A percentile compares a stretch with the other conserved stretches of the same genome.
Conservation (phyloP, 2,888 invertebrate species). For the Nasonia oneida region DNA sequence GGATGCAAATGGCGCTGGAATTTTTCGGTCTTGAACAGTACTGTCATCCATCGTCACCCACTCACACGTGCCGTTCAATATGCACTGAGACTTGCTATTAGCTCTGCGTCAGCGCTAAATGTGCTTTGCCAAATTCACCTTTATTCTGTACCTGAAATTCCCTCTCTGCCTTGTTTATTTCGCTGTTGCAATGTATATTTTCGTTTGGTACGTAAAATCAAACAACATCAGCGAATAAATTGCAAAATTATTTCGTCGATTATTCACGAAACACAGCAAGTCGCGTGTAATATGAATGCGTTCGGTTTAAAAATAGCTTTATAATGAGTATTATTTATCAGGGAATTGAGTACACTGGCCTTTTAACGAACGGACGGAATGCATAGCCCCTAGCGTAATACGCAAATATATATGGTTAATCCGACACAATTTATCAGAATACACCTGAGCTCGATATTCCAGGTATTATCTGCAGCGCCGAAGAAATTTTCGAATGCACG, state of each 20-base stretch:
- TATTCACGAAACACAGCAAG: neutral
- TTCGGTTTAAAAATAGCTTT: neutral
- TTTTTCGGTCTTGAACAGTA: neutral
- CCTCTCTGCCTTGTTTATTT: neutral
- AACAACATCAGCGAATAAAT: neutral
- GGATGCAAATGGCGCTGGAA: neutral
- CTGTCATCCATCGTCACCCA: conserved; percentile 2
- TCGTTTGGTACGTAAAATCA: neutral
- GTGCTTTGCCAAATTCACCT: neutral
- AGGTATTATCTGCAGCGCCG: neutral
- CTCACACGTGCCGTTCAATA: neutral
- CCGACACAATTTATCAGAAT: neutral
- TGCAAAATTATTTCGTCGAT: neutral
- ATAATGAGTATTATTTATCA: neutral
- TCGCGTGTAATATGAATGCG: neutral
- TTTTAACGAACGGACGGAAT: neutral
- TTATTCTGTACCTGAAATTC: neutral
- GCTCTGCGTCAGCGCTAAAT: neutral
- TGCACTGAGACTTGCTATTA: neutral
- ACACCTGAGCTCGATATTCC: conserved; percentile 5
- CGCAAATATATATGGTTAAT: neutral
- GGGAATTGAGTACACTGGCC: neutral
- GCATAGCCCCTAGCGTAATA: neutral
- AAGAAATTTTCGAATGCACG: conserved; percentile 32
- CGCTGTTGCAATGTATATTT: neutral